Percentiles rank a stretch among this genome's conserved stretches.
Evolutionary conservation across 2,888 invertebrate genomes (phyloP).

Genomic region (Zygothrica quintamaculata): DNA sequence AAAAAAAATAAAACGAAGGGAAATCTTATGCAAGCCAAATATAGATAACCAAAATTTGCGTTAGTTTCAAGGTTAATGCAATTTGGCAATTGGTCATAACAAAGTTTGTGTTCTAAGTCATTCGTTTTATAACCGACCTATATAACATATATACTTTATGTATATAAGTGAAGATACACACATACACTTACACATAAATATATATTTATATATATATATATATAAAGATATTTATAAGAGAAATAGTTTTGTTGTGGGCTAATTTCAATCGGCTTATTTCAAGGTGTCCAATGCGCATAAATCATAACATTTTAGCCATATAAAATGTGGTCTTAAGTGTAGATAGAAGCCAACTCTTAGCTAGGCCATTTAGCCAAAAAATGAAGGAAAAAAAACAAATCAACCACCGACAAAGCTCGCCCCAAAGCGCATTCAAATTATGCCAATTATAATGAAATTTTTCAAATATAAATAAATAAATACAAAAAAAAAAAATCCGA

Average conservation of each 20-base stretch:
- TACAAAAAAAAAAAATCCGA: conserved; percentile 26
- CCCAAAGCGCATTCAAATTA: conserved; percentile 75
- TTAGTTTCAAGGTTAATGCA: conserved; percentile 28
- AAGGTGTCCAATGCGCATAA: conserved; percentile 56
- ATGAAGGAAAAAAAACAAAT: too few relatives aligned
- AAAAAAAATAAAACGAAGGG: conserved; percentile 16
- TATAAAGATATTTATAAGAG: not conserved
- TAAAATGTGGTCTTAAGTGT: conserved; percentile 58
- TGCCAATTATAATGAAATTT: conserved; percentile 75
- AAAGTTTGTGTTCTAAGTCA: conserved; percentile 54
- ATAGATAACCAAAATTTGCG: not conserved
- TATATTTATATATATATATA: not conserved
- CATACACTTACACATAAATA: not conserved
- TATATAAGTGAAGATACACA: conserved; percentile 7
- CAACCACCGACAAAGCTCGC: conserved; percentile 59
- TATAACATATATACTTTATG: conserved; percentile 15
- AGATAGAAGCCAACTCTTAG: conserved; percentile 15
- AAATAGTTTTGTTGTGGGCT: conserved; percentile 7
- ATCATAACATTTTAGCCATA: conserved; percentile 60
- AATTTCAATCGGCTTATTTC: conserved; percentile 50
- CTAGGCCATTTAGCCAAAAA: not conserved
- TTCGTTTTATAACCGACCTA: conserved; percentile 14
- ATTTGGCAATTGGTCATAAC: conserved; percentile 2
- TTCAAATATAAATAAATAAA: conserved; percentile 54
- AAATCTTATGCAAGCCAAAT: conserved; percentile 46